Conservation (phyloP, 92 coral and sea anemone genomes). For the Blastomussa wellsi region DNA sequence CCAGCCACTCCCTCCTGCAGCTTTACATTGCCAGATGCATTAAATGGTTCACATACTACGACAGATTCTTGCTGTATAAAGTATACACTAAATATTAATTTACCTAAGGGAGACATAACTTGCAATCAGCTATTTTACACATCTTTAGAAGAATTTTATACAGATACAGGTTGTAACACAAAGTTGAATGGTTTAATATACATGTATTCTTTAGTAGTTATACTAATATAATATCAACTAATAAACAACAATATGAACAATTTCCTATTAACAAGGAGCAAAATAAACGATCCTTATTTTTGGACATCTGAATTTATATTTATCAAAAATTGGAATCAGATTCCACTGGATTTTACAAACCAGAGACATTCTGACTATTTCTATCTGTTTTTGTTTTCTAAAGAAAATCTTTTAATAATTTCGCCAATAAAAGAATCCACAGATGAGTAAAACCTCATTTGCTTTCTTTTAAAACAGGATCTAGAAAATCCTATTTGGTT, state of each 20-base stretch:
- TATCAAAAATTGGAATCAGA: slow-evolving; percentile 13
- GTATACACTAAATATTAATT: not conserved
- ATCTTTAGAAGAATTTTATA: slow-evolving; percentile 12
- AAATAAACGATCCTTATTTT: not conserved
- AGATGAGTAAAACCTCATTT: slow-evolving; percentile 20
- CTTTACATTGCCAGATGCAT: too few species aligned
- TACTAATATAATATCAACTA: not conserved
- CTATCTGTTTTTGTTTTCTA: slow-evolving; percentile 1
- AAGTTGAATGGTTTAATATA: slow-evolving; percentile 1
- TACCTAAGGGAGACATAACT: not conserved
- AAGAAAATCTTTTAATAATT: slow-evolving; percentile 11
- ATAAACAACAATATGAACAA: slow-evolving; percentile 2
- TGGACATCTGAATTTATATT: slow-evolving; percentile 11
- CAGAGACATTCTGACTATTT: slow-evolving; percentile 9
- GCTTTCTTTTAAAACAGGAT: not conserved
- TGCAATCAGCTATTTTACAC: not conserved
- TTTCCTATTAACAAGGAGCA: not conserved
- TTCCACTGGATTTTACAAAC: slow-evolving; percentile 8
- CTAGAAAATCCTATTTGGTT: not conserved
- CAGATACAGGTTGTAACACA: slow-evolving; percentile 3
- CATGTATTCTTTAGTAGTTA: not conserved
- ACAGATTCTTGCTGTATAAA: not conserved
- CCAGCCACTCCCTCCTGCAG: too few species aligned
- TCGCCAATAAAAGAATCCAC: not conserved
- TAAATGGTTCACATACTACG: too few species aligned